Evolutionary conservation across 2,888 invertebrate species (phyloP).

Genomic region (Kryphioiulus occultus): DNA sequence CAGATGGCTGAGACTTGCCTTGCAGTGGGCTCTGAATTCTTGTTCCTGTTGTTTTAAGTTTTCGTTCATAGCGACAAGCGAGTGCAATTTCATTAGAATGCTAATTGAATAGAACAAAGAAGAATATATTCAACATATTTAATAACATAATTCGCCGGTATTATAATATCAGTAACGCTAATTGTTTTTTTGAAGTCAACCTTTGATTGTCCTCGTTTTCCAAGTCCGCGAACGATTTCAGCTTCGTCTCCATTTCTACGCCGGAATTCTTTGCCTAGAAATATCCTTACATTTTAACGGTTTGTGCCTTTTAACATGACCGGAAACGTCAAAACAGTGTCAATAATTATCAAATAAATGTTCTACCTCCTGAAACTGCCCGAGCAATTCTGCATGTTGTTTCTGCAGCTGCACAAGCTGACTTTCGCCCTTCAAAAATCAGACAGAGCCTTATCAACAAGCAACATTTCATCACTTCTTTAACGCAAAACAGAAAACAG

Average conservation of each 20-base stretch:
- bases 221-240: constrained; percentile 65
- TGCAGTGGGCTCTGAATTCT: constrained; percentile 78
- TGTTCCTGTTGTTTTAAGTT: constrained; percentile 75
- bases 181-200: too few relatives aligned
- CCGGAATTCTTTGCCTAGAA: not conserved
- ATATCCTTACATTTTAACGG: not conserved
- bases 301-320: not conserved
- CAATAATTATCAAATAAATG: not conserved
- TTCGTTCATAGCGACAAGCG: constrained; percentile 74
- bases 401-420: not conserved
- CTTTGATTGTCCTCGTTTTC: constrained; percentile 68
- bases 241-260: constrained; percentile 63
- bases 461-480: not conserved
- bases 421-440: not conserved
- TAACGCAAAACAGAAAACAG: too few relatives aligned
- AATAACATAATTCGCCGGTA: too few relatives aligned
- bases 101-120: constrained; percentile 52
- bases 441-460: not conserved
- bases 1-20: constrained; percentile 59
- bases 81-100: constrained; percentile 61
- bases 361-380: not conserved
- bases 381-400: not conserved
- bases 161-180: too few relatives aligned
- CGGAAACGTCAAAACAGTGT: not conserved
- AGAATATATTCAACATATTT: constrained; percentile 64